phyloP scores from a whole-genome alignment of 2,113 vertebrate species.

The Leptobrachium leishanense region DNA sequence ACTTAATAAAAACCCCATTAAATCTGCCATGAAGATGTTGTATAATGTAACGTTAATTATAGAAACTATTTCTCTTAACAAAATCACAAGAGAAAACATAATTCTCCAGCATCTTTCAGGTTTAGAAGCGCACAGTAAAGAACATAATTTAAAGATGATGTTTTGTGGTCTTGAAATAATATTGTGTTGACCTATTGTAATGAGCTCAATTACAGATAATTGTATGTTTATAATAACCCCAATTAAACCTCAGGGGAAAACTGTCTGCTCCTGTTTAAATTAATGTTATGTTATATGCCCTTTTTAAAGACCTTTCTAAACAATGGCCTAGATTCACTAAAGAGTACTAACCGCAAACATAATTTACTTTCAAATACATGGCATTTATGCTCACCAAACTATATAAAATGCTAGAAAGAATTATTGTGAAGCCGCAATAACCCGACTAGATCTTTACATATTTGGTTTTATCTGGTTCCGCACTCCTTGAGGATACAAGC shows the following conservation, averaged over 20 bases:
- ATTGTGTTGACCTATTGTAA: conserved; percentile 3
- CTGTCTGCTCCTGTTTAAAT: background rate
- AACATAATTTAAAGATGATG: conserved; percentile 1
- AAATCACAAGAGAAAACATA: background rate
- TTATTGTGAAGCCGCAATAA: no score
- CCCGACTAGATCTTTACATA: no score
- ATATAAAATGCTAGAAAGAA: no score
- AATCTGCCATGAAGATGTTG: background rate
- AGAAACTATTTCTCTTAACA: background rate
- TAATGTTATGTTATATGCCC: background rate
- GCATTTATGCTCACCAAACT: background rate
- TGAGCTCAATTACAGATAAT: conserved; percentile 3
- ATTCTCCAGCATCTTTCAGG: background rate
- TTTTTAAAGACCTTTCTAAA: background rate
- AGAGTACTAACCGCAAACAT: background rate
- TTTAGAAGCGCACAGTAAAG: background rate
- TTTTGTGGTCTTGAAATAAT: background rate
- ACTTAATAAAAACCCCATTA: no score
- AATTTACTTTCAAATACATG: background rate
- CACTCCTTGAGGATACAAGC: no score
- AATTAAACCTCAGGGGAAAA: background rate
- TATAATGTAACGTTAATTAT: background rate
- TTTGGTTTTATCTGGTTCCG: no score
- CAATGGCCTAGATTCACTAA: background rate
- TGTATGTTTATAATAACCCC: background rate